These are phyloP conservation scores for Tenodera sinensis DNA, from an alignment of 2,888 invertebrate genomes.

Conservation along the genomic window DNA sequence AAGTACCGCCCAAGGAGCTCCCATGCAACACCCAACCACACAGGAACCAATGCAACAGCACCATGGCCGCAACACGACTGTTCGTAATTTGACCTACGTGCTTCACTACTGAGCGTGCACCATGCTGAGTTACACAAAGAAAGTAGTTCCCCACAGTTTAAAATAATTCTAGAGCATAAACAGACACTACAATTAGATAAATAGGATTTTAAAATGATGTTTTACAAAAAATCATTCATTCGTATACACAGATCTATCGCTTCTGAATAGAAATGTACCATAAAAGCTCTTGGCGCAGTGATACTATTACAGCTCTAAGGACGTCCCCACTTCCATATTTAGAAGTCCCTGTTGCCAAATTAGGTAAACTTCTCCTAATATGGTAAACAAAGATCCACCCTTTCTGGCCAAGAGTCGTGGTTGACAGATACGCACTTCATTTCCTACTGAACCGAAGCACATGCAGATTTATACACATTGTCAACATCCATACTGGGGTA, in stretches of 20 bases:
- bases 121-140: slow-evolving; percentile 40
- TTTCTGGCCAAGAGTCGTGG: slow-evolving; percentile 41
- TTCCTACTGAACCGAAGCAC: slow-evolving; percentile 28
- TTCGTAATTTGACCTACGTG: slow-evolving; percentile 50
- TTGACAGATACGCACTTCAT: slow-evolving; percentile 34
- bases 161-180: background rate
- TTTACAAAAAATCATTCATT: background rate
- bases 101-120: slow-evolving; percentile 40
- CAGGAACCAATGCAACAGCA: slow-evolving; percentile 24
- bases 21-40: slow-evolving; percentile 36
- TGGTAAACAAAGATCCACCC: slow-evolving; percentile 77
- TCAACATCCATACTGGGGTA: background rate
- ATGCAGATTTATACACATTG: background rate
- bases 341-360: slow-evolving; percentile 77
- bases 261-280: background rate
- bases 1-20: slow-evolving; percentile 48
- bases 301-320: slow-evolving; percentile 42
- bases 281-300: slow-evolving; percentile 25
- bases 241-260: background rate
- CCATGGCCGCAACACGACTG: slow-evolving; percentile 34
- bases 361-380: slow-evolving; percentile 77
- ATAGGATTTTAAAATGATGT: background rate
- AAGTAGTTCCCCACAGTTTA: slow-evolving; percentile 33
- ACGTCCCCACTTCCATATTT: slow-evolving; percentile 74
- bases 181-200: background rate